phyloP scores from a whole-genome alignment of 2,797 vertebrate species.

The Pangasius macronema region DNA sequence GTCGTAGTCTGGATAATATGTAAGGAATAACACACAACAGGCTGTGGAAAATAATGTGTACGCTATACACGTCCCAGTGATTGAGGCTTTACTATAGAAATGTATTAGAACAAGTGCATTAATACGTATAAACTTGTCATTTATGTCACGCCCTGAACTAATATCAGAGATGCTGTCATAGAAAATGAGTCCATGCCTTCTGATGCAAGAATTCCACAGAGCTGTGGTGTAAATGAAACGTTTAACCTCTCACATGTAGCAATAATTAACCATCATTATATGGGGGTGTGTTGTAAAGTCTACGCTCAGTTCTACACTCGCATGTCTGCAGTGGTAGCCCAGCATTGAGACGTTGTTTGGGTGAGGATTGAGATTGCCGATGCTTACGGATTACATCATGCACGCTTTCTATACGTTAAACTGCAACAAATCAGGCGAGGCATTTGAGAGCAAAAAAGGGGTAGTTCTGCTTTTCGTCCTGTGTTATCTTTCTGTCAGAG shows the following conservation, averaged over 20 bases:
- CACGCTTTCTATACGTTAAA: background rate
- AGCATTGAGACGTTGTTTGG: background rate
- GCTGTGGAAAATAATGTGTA: background rate
- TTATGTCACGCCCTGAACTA: background rate
- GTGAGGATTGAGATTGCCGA: background rate
- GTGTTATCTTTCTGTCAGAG: slow-evolving; percentile 1
- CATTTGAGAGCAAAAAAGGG: no score
- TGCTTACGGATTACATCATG: background rate
- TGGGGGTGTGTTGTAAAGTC: background rate
- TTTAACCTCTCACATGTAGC: background rate
- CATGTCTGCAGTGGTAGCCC: background rate
- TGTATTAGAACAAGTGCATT: background rate
- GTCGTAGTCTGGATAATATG: background rate
- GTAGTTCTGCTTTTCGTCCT: background rate
- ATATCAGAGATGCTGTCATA: background rate
- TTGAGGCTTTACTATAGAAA: background rate
- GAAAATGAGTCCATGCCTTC: background rate
- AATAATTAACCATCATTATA: background rate
- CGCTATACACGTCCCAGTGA: background rate
- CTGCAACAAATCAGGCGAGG: background rate
- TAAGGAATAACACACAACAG: background rate
- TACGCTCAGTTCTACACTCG: background rate
- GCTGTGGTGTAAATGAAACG: no score
- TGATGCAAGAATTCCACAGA: background rate
- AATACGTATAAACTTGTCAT: background rate